phyloP scores from a whole-genome alignment of 53 echinoderm and acorn worm species.

The Crossaster papposus region DNA sequence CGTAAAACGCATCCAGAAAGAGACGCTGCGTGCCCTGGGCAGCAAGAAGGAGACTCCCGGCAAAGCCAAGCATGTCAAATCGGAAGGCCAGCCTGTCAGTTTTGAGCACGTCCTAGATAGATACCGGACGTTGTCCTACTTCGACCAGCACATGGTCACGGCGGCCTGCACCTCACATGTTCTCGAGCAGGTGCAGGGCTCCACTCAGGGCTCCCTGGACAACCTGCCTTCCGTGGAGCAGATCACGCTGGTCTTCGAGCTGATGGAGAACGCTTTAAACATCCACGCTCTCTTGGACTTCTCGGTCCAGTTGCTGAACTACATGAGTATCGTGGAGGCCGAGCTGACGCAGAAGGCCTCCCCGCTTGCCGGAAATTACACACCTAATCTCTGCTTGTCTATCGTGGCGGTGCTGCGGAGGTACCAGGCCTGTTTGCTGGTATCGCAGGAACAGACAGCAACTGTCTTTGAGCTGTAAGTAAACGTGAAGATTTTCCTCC shows the following conservation, averaged over 20 bases:
- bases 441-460: slow-evolving; percentile 91
- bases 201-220: slow-evolving; percentile 71
- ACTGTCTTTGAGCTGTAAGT: slow-evolving; percentile 99
- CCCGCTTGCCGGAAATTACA: slow-evolving; percentile 63
- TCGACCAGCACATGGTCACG: slow-evolving; percentile 93
- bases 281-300: slow-evolving; percentile 92
- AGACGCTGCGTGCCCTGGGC: slow-evolving; percentile 73
- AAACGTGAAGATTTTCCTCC: not conserved
- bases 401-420: slow-evolving; percentile 87
- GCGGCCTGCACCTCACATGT: slow-evolving; percentile 75
- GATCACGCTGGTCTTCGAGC: slow-evolving; percentile 88
- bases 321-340: slow-evolving; percentile 75
- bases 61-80: slow-evolving; percentile 57
- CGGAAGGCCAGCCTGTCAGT: slow-evolving; percentile 39
- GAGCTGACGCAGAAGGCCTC: slow-evolving; percentile 51
- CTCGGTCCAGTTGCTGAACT: slow-evolving; percentile 88
- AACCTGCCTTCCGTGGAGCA: slow-evolving; percentile 88
- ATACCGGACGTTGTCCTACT: slow-evolving; percentile 77
- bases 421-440: slow-evolving; percentile 90
- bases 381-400: slow-evolving; percentile 87
- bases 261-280: slow-evolving; percentile 93
- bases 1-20: slow-evolving; percentile 74
- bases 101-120: slow-evolving; percentile 58
- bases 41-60: slow-evolving; percentile 65
- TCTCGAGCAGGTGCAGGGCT: slow-evolving; percentile 83